Conservation (phyloP, 2,113 vertebrate genomes). For the Trinectes maculatus region DNA sequence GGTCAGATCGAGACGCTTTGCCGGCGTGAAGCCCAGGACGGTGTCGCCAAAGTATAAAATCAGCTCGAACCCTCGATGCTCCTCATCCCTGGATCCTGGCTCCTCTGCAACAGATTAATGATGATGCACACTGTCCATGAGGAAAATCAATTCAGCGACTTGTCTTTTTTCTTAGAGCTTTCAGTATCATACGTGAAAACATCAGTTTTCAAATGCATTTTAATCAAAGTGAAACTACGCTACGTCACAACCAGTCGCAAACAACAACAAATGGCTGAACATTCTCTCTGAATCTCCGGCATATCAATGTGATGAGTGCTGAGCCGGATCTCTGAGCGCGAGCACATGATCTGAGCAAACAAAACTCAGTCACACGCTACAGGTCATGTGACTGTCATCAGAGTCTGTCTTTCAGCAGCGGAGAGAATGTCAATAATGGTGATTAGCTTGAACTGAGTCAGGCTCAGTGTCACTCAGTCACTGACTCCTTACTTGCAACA, state of each 20-base stretch:
- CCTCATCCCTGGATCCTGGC: slow-evolving; percentile 20
- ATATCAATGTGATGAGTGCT: slow-evolving; percentile 13
- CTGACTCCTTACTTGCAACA: neutral
- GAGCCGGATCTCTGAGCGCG: slow-evolving; percentile 19
- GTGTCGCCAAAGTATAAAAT: slow-evolving; percentile 25
- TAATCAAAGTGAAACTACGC: no score
- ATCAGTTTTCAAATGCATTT: no score
- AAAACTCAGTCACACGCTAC: slow-evolving; percentile 7
- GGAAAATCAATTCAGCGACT: slow-evolving; percentile 29
- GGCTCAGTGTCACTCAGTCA: neutral
- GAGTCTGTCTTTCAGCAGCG: neutral
- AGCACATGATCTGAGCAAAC: slow-evolving; percentile 27
- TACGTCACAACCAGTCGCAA: neutral
- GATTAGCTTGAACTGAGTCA: neutral
- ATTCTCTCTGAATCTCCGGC: neutral
- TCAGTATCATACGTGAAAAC: no score
- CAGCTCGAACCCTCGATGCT: neutral
- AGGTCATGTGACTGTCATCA: slow-evolving; percentile 25
- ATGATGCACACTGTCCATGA: slow-evolving; percentile 16
- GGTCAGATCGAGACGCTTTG: slow-evolving; percentile 19
- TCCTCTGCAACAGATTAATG: slow-evolving; percentile 23
- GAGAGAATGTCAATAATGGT: slow-evolving; percentile 29
- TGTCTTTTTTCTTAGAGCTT: no score
- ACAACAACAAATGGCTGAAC: neutral
- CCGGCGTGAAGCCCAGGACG: slow-evolving; percentile 22